Percentiles rank a stretch among this genome's conserved stretches.
Conservation (phyloP, 2,888 invertebrate genomes). For the Adelognathus sp. region DNA sequence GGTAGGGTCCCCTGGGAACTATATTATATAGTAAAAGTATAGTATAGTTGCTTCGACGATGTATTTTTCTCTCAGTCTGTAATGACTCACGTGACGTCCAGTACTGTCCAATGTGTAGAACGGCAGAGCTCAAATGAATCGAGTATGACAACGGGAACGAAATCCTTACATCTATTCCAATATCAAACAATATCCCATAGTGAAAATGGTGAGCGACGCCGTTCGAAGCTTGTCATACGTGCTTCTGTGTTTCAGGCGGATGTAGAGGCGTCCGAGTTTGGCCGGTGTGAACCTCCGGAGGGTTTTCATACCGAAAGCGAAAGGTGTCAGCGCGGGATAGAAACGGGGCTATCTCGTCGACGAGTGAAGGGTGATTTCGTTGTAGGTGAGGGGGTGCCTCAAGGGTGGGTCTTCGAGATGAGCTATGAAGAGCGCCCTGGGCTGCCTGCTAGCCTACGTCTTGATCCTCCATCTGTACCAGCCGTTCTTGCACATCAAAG, state of each 20-base stretch:
- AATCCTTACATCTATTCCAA: neutral
- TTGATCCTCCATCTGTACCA: slow-evolving; percentile 75
- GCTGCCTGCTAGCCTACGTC: slow-evolving; percentile 79
- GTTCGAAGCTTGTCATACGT: neutral
- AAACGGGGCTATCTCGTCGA: slow-evolving; percentile 30
- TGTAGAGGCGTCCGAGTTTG: slow-evolving; percentile 14
- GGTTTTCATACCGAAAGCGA: slow-evolving; percentile 3
- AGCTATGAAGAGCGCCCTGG: slow-evolving; percentile 80
- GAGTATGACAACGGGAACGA: neutral
- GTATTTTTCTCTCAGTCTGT: too few species aligned
- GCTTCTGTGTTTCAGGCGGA: slow-evolving; percentile 47
- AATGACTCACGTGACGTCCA: too few species aligned
- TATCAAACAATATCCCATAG: neutral
- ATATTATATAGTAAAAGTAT: too few species aligned
- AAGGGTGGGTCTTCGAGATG: slow-evolving; percentile 79
- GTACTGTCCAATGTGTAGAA: too few species aligned
- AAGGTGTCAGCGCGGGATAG: neutral
- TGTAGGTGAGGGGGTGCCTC: slow-evolving; percentile 68
- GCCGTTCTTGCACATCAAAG: slow-evolving; percentile 71
- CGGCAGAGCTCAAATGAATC: too few species aligned
- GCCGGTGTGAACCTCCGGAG: slow-evolving; percentile 3
- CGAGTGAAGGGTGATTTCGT: slow-evolving; percentile 57
- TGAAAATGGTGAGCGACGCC: neutral
- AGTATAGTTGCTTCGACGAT: too few species aligned
- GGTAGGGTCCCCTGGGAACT: too few species aligned